Conservation (phyloP, 2,888 invertebrate genomes). For the Andrena haemorrhoa region DNA sequence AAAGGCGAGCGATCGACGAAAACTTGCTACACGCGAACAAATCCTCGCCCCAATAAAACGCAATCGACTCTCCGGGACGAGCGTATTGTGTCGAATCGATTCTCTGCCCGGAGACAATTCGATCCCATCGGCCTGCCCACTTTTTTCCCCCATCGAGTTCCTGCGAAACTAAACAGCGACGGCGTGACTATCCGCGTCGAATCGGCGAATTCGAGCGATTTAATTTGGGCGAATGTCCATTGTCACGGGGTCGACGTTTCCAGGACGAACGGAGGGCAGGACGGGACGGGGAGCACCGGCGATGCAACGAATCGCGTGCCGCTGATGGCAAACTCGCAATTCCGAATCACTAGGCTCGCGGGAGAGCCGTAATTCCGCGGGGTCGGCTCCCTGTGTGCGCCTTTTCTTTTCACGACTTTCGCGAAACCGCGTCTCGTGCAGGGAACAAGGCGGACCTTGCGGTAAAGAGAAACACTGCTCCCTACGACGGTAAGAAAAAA, state of each 20-base stretch:
- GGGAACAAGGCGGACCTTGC: constrained; percentile 15
- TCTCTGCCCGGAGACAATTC: constrained; percentile 32
- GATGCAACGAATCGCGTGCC: constrained; percentile 40
- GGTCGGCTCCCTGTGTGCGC: not conserved
- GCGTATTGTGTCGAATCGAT: constrained; percentile 27
- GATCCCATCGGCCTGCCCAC: not conserved
- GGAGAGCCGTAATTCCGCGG: constrained; percentile 38
- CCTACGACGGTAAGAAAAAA: not conserved
- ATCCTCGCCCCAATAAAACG: constrained; percentile 25
- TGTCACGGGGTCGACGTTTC: constrained; percentile 6
- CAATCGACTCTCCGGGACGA: constrained; percentile 27
- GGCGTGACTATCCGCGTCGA: constrained; percentile 17
- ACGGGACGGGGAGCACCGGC: constrained; percentile 6
- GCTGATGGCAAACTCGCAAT: constrained; percentile 41
- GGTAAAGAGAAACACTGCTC: not conserved
- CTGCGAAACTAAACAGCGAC: constrained; percentile 34
- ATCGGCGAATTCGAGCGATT: constrained; percentile 52
- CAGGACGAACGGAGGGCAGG: constrained; percentile 3
- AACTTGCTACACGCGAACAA: constrained; percentile 26
- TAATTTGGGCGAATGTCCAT: constrained; percentile 22
- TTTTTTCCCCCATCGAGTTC: constrained; percentile 23
- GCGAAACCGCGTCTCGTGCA: not conserved
- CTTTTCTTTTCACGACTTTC: constrained; percentile 16
- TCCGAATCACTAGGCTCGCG: constrained; percentile 43
- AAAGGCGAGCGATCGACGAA: constrained; percentile 21